Base-by-base conservation (phyloP, 1,140 invertebrate species). In the Phortica variegata region DNA sequence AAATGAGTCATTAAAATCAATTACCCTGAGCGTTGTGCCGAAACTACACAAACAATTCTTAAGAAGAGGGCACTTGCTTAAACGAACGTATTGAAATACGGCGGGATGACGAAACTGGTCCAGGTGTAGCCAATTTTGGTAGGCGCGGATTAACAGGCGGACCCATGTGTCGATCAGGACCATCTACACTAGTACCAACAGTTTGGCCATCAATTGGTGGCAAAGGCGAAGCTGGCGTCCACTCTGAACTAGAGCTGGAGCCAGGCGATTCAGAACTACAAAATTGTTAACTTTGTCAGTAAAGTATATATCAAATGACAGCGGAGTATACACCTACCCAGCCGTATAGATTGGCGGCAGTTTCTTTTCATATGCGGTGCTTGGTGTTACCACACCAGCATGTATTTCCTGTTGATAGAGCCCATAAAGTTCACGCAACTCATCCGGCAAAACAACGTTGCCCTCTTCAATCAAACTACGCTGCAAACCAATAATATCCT, bases 401-500 rank as follows among this genome's bases (percentile, higher is more conserved):
- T 89, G 87, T 32, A 90, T 89, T 76, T 90, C 88, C 63, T 90
- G 86, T 62, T 91, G 88, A 65, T 95, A 95, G 52, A 93, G 79
- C 8, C 85, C 83, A 73, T 93, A 94, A 10, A 95, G 77, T 49
- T 93, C 90, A 47, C 88, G 85, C 26, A 95, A 76, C 60, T 95
- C 91, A 6, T 84, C 78, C 3, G 91, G 87, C 15, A 91, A 78
- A 16, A 80, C 79, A 4, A 91, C 68, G 50, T 82, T 79, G 58
- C 85, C 79, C 68, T 86, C 84, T 81, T 93, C 89, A 52, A 96
- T 88, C n/a, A 94, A 81, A 15, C 87, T 79, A 40, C 90, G 79
- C 73, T 96, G 93, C 32, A 90, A 80, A 0, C 88, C 88, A 43
- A 97, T 95, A 47, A 96, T 95, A 65, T 94, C 90, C 65, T 97